These are phyloP conservation scores for Gallinago stenura DNA, from an alignment of 2,797 vertebrate species.

Conservation along the genomic window DNA sequence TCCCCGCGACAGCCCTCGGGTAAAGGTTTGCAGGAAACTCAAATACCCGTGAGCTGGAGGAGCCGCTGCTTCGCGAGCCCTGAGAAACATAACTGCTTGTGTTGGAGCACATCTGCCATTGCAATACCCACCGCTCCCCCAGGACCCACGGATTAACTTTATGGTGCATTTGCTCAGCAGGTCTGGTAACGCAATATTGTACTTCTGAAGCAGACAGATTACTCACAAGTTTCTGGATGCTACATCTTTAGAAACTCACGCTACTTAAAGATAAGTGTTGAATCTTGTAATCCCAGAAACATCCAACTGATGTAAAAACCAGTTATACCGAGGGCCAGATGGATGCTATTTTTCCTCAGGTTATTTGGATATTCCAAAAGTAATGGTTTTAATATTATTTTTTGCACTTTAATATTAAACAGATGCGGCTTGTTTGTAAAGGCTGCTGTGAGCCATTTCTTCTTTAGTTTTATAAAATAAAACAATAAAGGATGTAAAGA, in stretches of 20 bases:
- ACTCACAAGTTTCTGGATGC: conserved; percentile 79
- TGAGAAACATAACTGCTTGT: conserved; percentile 61
- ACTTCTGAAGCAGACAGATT: conserved; percentile 72
- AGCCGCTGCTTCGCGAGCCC: conserved; percentile 29
- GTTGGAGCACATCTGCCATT: conserved; percentile 78
- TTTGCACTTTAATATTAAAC: conserved; percentile 77
- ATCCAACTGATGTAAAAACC: conserved; percentile 78
- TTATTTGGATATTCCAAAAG: conserved; percentile 69
- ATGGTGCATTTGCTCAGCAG: conserved; percentile 77
- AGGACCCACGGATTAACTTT: conserved; percentile 80
- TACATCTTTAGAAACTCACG: conserved; percentile 77
- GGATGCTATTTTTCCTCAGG: conserved; percentile 72
- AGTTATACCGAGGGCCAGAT: conserved; percentile 67
- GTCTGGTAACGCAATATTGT: conserved; percentile 81
- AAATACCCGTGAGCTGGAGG: background rate
- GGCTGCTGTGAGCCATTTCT: conserved; percentile 10
- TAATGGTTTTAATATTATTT: conserved; percentile 73
- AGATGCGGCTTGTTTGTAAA: conserved; percentile 75
- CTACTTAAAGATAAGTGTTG: conserved; percentile 77
- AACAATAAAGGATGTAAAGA: conserved; percentile 47
- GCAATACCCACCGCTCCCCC: conserved; percentile 73
- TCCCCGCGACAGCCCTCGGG: background rate
- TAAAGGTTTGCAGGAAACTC: conserved; percentile 60
- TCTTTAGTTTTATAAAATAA: conserved; percentile 56
- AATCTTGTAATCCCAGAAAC: conserved; percentile 76